These are phyloP conservation scores for Aphelocoma coerulescens DNA, from an alignment of 2,113 vertebrate genomes.

Conservation along the genomic window DNA sequence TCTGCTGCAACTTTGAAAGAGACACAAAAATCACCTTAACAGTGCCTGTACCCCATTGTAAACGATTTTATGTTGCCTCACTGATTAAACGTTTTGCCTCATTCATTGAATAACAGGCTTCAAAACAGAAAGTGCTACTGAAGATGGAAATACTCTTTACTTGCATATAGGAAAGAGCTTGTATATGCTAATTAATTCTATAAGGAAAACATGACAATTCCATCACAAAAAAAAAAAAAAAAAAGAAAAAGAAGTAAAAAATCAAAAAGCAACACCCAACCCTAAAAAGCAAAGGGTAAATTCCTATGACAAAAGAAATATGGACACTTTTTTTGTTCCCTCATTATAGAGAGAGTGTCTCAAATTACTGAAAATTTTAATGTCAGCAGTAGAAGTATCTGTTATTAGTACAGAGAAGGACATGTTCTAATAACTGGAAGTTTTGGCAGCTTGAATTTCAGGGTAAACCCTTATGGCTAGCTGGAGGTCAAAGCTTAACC, in stretches of 20 bases:
- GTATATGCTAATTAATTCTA: background rate
- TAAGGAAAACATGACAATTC: background rate
- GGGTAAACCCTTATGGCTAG: background rate
- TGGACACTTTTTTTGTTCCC: background rate
- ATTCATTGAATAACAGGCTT: background rate
- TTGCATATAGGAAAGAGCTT: background rate
- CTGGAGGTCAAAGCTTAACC: background rate
- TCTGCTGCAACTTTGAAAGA: background rate
- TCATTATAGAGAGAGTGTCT: background rate
- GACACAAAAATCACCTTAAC: background rate
- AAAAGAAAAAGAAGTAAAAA: background rate
- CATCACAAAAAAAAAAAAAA: background rate
- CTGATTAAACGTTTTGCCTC: background rate
- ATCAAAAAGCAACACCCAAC: accelerated
- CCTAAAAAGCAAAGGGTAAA: background rate
- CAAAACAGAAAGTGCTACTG: background rate
- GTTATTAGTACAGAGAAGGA: background rate
- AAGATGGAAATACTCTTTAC: background rate
- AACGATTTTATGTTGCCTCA: background rate
- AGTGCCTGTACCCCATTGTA: background rate
- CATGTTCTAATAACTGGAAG: background rate
- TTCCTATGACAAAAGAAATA: background rate
- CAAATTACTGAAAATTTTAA: background rate
- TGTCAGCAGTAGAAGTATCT: background rate
- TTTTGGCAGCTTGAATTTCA: background rate